phyloP scores from a whole-genome alignment of 1,140 invertebrate genomes.

The Prorops nasuta region DNA sequence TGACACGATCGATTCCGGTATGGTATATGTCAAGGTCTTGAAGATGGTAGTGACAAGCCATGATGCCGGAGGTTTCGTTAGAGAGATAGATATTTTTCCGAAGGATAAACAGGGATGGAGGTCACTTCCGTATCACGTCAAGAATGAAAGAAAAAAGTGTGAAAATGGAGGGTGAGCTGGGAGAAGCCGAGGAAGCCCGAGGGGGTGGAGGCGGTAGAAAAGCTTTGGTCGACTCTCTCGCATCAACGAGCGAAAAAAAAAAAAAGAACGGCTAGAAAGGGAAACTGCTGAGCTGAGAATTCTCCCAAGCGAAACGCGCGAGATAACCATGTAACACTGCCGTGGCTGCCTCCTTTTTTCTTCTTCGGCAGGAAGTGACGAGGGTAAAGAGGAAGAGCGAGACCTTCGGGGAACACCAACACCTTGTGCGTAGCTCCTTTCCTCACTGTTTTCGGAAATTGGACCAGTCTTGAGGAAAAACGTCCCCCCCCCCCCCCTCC shows the following conservation, averaged over 20 bases:
- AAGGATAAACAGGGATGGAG: too few relatives aligned
- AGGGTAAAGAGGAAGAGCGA: slow-evolving; percentile 10
- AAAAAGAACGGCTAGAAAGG: background rate
- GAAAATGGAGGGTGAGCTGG: background rate
- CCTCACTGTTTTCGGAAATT: slow-evolving; percentile 43
- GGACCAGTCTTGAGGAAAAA: slow-evolving; percentile 35
- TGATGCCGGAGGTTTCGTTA: too few relatives aligned
- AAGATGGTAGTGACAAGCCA: too few relatives aligned
- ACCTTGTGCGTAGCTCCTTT: slow-evolving; percentile 5
- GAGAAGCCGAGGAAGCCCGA: background rate
- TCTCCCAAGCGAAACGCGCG: slow-evolving; percentile 7
- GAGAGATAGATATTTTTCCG: too few relatives aligned
- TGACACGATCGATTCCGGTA: too few relatives aligned
- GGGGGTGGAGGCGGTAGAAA: background rate
- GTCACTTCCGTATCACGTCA: too few relatives aligned
- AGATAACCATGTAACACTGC: slow-evolving; percentile 11
- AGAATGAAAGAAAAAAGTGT: too few relatives aligned
- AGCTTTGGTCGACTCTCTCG: background rate
- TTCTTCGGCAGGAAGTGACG: slow-evolving; percentile 10
- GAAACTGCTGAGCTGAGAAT: slow-evolving; percentile 17
- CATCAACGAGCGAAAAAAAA: background rate
- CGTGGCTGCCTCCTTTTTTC: slow-evolving; percentile 5
- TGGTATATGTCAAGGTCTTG: too few relatives aligned
- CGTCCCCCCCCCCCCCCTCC: too few relatives aligned
- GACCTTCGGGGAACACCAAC: slow-evolving; percentile 1